Conservation (phyloP, 1,140 invertebrate genomes). For the Eriocheir sinensis region DNA sequence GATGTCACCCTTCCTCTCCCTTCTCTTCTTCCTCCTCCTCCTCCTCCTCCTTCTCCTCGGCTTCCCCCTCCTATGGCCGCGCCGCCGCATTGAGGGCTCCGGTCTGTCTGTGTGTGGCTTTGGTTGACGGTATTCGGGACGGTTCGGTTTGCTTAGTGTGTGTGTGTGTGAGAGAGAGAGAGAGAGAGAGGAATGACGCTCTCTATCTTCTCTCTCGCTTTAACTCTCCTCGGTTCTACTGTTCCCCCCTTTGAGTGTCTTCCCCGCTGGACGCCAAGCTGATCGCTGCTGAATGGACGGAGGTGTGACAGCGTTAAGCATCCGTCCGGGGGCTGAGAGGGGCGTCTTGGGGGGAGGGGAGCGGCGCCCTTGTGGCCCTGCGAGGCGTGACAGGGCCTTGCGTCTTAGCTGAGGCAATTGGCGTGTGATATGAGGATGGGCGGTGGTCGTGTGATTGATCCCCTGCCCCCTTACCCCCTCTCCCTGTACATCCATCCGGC, state of each 20-base stretch:
- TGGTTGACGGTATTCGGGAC: neutral
- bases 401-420: neutral
- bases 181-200: neutral
- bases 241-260: neutral
- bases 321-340: neutral
- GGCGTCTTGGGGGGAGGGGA: neutral
- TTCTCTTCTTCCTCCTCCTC: neutral
- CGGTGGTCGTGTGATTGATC: neutral
- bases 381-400: neutral
- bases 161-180: neutral
- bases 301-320: neutral
- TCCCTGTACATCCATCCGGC: neutral
- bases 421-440: neutral
- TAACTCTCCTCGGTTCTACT: neutral
- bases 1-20: neutral
- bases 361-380: neutral
- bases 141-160: neutral
- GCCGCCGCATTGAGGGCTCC: neutral
- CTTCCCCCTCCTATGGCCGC: neutral
- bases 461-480: neutral
- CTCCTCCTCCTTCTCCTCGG: neutral
- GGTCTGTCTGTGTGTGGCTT: neutral
- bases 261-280: neutral
- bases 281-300: neutral
- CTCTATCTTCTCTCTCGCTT: neutral